Evolutionary conservation across 2,888 invertebrate genomes (phyloP).

Genomic region (Brassicogethes aeneus): DNA sequence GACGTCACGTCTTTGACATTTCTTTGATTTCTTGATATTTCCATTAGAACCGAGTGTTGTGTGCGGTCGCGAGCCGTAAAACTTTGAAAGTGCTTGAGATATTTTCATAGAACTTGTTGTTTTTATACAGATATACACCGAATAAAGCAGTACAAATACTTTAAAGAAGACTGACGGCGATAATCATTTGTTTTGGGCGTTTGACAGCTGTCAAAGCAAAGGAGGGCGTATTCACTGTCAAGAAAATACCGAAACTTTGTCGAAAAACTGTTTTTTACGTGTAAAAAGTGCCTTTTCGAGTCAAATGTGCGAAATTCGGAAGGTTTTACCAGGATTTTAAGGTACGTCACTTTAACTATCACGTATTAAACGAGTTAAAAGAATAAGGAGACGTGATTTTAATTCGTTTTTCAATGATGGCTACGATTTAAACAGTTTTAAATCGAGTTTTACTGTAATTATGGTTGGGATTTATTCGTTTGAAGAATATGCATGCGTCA

Average conservation of each 20-base stretch:
- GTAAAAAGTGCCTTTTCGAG: constrained; percentile 18
- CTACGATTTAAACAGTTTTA: constrained; percentile 2
- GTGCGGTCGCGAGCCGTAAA: constrained; percentile 23
- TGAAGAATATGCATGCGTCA: constrained; percentile 1
- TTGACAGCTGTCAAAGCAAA: constrained; percentile 37
- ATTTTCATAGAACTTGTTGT: constrained; percentile 23
- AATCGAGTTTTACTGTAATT: too few relatives aligned
- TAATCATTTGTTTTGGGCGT: constrained; percentile 26
- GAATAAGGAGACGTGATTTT: too few relatives aligned
- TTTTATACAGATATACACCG: constrained; percentile 30
- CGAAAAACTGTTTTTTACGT: not conserved
- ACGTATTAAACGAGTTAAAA: too few relatives aligned
- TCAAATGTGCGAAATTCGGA: constrained; percentile 12
- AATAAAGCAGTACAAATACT: constrained; percentile 29
- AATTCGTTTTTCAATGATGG: not conserved
- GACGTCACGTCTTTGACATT: constrained; percentile 29
- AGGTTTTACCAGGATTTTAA: not conserved
- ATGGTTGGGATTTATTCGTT: too few relatives aligned
- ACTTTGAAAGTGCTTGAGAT: constrained; percentile 20
- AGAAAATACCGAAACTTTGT: constrained; percentile 21
- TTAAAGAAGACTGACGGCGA: constrained; percentile 26
- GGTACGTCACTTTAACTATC: constrained; percentile 1
- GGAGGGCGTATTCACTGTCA: constrained; percentile 37
- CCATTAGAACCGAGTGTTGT: constrained; percentile 20
- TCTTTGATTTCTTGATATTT: constrained; percentile 20